phyloP scores from a whole-genome alignment of 1,140 invertebrate species.

The Drosophila albomicans region DNA sequence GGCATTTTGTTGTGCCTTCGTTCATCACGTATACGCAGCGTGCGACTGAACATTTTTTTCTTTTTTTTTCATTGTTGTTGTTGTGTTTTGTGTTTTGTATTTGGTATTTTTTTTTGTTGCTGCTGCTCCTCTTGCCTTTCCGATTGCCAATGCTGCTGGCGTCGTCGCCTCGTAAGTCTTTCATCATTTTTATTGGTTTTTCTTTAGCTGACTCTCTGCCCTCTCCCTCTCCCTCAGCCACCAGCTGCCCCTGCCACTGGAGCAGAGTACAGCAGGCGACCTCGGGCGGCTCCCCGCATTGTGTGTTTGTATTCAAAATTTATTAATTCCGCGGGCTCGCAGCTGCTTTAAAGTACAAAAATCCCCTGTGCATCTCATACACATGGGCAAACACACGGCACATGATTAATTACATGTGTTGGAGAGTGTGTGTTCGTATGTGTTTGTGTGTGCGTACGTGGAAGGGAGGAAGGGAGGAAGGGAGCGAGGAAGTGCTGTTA shows the following conservation, averaged over 20 bases:
- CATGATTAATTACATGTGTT: constrained; percentile 46
- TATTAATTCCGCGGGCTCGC: constrained; percentile 47
- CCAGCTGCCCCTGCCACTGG: neutral
- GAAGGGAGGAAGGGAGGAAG: neutral
- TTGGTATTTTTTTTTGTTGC: neutral
- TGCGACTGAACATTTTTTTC: constrained; percentile 10
- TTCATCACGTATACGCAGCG: constrained; percentile 70
- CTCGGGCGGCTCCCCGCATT: neutral
- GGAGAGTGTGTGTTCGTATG: constrained; percentile 1
- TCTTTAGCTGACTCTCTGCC: constrained; percentile 11
- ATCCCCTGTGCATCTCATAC: constrained; percentile 28
- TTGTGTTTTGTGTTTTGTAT: neutral
- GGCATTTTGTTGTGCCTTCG: constrained; percentile 51
- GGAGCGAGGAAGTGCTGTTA: constrained; percentile 8
- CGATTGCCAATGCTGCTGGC: constrained; percentile 26
- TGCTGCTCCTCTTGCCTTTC: constrained; percentile 10
- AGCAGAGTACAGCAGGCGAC: neutral
- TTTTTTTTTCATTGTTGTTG: constrained; percentile 1
- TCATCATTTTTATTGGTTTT: constrained; percentile 78
- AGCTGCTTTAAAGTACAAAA: constrained; percentile 47
- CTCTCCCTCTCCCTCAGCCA: neutral
- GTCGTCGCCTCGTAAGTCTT: constrained; percentile 61
- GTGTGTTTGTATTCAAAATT: constrained; percentile 47
- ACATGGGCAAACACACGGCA: constrained; percentile 2
- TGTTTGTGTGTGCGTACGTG: neutral